phyloP scores from a whole-genome alignment of 2,113 vertebrate species.

The Neolamprologus brichardi region DNA sequence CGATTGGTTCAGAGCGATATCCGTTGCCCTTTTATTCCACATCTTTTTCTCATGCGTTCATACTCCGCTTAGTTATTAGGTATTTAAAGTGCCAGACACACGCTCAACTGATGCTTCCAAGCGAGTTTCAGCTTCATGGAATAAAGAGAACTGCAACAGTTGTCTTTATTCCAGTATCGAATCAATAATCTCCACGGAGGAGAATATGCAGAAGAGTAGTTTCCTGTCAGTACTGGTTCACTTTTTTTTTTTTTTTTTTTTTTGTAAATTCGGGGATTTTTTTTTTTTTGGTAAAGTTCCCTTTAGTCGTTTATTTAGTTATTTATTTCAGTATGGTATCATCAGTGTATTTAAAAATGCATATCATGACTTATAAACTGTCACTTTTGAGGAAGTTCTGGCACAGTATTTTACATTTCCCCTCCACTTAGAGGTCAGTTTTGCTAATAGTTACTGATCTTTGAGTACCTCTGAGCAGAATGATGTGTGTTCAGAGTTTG shows the following conservation, averaged over 20 bases:
- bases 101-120: not conserved
- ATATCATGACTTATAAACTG: not conserved
- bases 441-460: not conserved
- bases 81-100: constrained; percentile 28
- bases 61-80: not conserved
- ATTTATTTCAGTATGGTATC: not conserved
- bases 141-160: not conserved
- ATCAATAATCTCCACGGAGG: not conserved
- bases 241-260: not conserved
- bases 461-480: not conserved
- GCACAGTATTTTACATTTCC: not conserved
- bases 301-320: not conserved
- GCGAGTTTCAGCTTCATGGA: not conserved
- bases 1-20: constrained; percentile 55
- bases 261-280: not conserved
- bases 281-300: not conserved
- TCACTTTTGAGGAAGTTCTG: not conserved
- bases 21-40: not conserved
- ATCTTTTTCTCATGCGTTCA: constrained; percentile 51
- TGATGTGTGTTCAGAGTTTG: not conserved
- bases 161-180: accelerated
- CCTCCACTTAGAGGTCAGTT: not conserved
- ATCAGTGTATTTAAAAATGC: not conserved
- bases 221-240: not conserved
- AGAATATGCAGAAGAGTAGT: not conserved